Conservation (phyloP, 2,888 invertebrate species). For the Lymantria monacha region DNA sequence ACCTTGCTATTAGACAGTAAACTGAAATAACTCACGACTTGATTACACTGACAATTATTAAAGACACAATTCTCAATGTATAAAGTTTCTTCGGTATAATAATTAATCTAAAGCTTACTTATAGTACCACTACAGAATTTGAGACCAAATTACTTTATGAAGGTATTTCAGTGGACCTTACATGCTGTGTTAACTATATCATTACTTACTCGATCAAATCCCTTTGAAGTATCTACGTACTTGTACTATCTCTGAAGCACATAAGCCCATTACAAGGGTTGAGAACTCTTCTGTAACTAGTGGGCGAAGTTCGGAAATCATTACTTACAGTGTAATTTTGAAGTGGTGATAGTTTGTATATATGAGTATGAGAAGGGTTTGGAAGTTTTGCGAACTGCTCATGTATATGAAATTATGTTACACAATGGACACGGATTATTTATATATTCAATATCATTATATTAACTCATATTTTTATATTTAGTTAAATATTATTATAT, state of each 20-base stretch:
- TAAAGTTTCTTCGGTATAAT: not conserved
- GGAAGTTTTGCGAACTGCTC: not conserved
- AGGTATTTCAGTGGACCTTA: not conserved
- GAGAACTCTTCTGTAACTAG: conserved; percentile 23
- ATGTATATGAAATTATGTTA: not conserved
- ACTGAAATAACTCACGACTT: no score
- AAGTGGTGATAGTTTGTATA: conserved; percentile 16
- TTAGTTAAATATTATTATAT: no score
- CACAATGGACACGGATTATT: not conserved
- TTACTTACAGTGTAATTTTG: conserved; percentile 25
- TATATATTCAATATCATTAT: not conserved
- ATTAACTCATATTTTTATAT: not conserved
- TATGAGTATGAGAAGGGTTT: conserved; percentile 12
- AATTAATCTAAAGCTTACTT: not conserved
- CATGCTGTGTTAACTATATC: conserved; percentile 14
- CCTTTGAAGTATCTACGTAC: conserved; percentile 22
- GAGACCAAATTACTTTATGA: not conserved
- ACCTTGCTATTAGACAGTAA: no score
- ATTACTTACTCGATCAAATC: conserved; percentile 20
- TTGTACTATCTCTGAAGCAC: conserved; percentile 7
- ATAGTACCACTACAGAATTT: not conserved
- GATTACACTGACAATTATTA: no score
- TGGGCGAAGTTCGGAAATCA: conserved; percentile 23
- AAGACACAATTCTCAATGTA: not conserved
- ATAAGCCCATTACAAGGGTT: conserved; percentile 19